Conservation (phyloP, 1,140 invertebrate genomes). For the Drosophila bocki region DNA sequence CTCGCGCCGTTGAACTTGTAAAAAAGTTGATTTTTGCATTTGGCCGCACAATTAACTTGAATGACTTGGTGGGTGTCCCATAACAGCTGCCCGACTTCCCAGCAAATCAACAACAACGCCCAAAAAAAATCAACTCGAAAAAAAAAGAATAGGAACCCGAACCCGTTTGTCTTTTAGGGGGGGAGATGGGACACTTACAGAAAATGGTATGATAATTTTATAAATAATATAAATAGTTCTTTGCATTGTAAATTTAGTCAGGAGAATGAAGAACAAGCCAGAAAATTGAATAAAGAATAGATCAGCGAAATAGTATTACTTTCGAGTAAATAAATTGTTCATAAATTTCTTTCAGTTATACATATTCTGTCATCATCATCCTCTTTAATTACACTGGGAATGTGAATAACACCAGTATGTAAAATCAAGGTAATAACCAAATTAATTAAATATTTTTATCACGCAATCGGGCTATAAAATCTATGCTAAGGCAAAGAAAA, state of each 20-base stretch:
- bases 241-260: too few relatives aligned
- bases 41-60: constrained; percentile 82
- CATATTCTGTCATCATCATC: background rate
- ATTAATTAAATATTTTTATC: background rate
- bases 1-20: constrained; percentile 51
- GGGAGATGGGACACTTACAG: constrained; percentile 7
- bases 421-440: background rate
- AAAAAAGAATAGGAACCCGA: constrained; percentile 13
- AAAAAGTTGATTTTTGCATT: constrained; percentile 83
- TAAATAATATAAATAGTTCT: too few relatives aligned
- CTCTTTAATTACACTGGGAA: background rate
- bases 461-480: background rate
- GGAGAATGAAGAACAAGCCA: too few relatives aligned
- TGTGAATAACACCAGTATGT: background rate
- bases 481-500: background rate
- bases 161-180: constrained; percentile 41
- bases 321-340: background rate
- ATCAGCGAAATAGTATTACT: too few relatives aligned
- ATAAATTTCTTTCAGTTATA: background rate
- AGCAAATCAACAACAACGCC: constrained; percentile 56
- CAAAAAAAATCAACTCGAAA: constrained; percentile 21
- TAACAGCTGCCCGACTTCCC: constrained; percentile 69
- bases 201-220: background rate
- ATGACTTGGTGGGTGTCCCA: constrained; percentile 61
- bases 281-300: too few relatives aligned